A percentile compares a stretch with the other conserved stretches of the same genome.
These are phyloP conservation scores for Acrocephalus arundinaceus DNA, from an alignment of 2,113 vertebrate genomes.

Conservation along the genomic window DNA sequence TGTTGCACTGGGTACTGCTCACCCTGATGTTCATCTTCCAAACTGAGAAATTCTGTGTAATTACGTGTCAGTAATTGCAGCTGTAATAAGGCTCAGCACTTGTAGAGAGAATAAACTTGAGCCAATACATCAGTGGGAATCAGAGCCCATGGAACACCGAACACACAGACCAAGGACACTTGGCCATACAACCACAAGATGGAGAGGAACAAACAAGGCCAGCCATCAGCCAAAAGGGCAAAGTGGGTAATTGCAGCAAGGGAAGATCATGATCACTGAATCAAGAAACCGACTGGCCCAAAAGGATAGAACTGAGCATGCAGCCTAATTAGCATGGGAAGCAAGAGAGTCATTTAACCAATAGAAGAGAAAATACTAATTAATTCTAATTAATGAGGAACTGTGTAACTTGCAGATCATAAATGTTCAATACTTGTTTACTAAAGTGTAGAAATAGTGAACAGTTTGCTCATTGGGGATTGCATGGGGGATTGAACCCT, in stretches of 20 bases:
- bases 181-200: background rate
- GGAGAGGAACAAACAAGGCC: background rate
- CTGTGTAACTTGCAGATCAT: background rate
- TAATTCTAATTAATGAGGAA: background rate
- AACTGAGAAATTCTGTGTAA: background rate
- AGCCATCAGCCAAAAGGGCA: background rate
- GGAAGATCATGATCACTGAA: accelerated
- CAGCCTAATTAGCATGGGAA: background rate
- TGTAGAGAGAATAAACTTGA: background rate
- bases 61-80: background rate
- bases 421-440: background rate
- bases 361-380: background rate
- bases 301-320: background rate
- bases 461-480: background rate
- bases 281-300: background rate
- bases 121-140: background rate
- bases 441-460: background rate
- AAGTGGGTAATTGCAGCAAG: background rate
- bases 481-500: accelerated
- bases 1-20: background rate
- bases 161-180: background rate
- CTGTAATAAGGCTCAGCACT: background rate
- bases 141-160: background rate
- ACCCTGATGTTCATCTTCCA: background rate
- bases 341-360: background rate